Conservation (phyloP, 2,888 invertebrate species). For the Tethea ocularis region DNA sequence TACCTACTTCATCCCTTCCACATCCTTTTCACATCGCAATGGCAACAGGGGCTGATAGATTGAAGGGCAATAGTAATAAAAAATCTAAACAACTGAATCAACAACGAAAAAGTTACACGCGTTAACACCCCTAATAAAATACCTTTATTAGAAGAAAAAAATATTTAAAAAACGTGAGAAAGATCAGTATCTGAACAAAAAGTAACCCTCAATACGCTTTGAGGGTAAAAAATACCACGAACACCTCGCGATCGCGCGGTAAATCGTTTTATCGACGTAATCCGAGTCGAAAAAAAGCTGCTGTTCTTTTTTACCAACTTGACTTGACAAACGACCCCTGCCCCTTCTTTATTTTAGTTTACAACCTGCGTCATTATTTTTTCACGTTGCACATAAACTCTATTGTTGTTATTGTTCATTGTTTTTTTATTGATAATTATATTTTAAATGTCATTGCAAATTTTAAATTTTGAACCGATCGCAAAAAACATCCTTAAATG, state of each 20-base stretch:
- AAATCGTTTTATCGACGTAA: conserved; percentile 53
- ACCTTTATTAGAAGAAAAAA: conserved; percentile 64
- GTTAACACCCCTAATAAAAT: conserved; percentile 73
- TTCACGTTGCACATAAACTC: neutral
- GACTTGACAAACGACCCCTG: conserved; percentile 41
- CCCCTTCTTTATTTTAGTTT: conserved; percentile 31
- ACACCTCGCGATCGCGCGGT: conserved; percentile 37
- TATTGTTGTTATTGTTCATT: neutral
- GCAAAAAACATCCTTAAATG: too few relatives aligned
- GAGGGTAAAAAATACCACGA: conserved; percentile 61
- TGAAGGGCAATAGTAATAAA: too few relatives aligned
- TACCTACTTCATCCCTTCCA: neutral
- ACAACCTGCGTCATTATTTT: conserved; percentile 16
- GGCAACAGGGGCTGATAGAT: too few relatives aligned
- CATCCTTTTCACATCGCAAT: neutral
- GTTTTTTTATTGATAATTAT: neutral
- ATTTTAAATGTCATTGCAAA: neutral
- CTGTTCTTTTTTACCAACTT: conserved; percentile 67
- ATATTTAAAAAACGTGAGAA: conserved; percentile 76
- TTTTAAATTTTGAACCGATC: neutral
- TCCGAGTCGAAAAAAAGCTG: conserved; percentile 54
- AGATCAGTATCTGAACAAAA: conserved; percentile 72
- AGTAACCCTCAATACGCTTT: conserved; percentile 47
- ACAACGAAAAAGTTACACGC: conserved; percentile 44
- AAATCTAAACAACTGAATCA: conserved; percentile 23